These are phyloP conservation scores for Hypercompe scribonia DNA, from an alignment of 2,888 invertebrate species.

Conservation along the genomic window DNA sequence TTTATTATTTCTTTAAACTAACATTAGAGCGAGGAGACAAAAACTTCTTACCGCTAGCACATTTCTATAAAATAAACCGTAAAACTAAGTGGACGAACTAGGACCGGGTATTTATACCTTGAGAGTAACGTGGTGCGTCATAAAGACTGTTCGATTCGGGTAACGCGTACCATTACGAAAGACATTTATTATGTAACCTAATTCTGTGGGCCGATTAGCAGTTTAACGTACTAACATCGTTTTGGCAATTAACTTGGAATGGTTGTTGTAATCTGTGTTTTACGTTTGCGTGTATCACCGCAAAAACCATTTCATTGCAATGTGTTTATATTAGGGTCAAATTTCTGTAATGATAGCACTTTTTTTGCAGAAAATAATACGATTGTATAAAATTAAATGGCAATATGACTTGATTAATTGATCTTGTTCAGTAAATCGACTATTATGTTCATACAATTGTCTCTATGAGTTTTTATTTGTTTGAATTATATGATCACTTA, in stretches of 20 bases:
- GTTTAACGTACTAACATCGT: slow-evolving; percentile 59
- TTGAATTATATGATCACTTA: no score
- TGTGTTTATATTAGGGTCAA: slow-evolving; percentile 27
- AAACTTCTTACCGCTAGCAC: not conserved
- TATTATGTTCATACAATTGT: no score
- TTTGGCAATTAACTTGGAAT: slow-evolving; percentile 58
- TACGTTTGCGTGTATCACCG: slow-evolving; percentile 48
- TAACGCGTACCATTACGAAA: slow-evolving; percentile 50
- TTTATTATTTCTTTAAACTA: not conserved
- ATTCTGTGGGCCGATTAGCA: slow-evolving; percentile 61
- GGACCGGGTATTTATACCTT: not conserved
- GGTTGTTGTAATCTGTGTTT: slow-evolving; percentile 49
- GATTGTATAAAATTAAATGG: no score
- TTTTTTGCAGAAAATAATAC: not conserved
- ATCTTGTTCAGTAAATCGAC: no score
- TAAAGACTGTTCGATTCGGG: slow-evolving; percentile 31
- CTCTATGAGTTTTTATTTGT: no score
- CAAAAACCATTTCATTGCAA: slow-evolving; percentile 27
- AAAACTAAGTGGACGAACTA: not conserved
- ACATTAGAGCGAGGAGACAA: not conserved
- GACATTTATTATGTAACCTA: slow-evolving; percentile 60
- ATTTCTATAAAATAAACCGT: not conserved
- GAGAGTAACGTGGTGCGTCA: not conserved
- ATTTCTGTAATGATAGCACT: slow-evolving; percentile 13
- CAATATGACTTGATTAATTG: no score